A percentile compares a stretch with the other conserved stretches of the same genome.
phyloP scores from a whole-genome alignment of 2,888 invertebrate genomes.

The Aethes cnicana region DNA sequence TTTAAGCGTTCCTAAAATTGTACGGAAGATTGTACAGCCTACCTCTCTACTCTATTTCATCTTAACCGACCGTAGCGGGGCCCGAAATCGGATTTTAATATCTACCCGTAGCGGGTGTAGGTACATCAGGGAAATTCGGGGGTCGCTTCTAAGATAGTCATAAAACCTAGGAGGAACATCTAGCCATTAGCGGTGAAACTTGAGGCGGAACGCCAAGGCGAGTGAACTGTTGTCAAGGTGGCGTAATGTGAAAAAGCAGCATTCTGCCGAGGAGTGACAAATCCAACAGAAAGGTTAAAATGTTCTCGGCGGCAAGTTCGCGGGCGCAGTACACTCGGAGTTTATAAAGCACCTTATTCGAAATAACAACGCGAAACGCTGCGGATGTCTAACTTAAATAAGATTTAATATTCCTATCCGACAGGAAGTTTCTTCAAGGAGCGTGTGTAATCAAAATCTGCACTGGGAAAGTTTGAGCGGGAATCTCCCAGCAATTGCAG shows the following conservation, averaged over 20 bases:
- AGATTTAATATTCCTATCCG: slow-evolving; percentile 82
- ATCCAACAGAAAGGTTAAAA: slow-evolving; percentile 59
- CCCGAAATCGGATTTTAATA: slow-evolving; percentile 54
- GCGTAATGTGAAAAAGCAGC: slow-evolving; percentile 47
- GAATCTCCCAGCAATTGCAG: slow-evolving; percentile 75
- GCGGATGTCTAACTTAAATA: slow-evolving; percentile 80
- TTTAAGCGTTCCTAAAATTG: slow-evolving; percentile 77
- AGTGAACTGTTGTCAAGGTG: slow-evolving; percentile 46
- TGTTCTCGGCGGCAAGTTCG: slow-evolving; percentile 54
- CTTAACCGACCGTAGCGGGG: slow-evolving; percentile 61
- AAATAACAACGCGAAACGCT: slow-evolving; percentile 77
- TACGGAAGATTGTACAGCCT: slow-evolving; percentile 63
- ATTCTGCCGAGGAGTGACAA: slow-evolving; percentile 46
- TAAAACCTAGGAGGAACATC: slow-evolving; percentile 43
- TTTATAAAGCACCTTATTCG: slow-evolving; percentile 78
- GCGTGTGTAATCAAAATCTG: slow-evolving; percentile 82
- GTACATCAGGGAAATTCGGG: slow-evolving; percentile 41
- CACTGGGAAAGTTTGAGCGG: slow-evolving; percentile 70
- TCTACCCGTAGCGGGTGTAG: slow-evolving; percentile 38
- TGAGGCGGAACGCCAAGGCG: slow-evolving; percentile 37
- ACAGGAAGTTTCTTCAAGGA: slow-evolving; percentile 75
- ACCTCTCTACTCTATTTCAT: slow-evolving; percentile 57
- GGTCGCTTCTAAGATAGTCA: slow-evolving; percentile 34
- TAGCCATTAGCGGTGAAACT: slow-evolving; percentile 49
- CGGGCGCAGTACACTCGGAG: slow-evolving; percentile 49